Conservation (phyloP, 2,113 vertebrate species). For the Triplophysa siluroides region DNA sequence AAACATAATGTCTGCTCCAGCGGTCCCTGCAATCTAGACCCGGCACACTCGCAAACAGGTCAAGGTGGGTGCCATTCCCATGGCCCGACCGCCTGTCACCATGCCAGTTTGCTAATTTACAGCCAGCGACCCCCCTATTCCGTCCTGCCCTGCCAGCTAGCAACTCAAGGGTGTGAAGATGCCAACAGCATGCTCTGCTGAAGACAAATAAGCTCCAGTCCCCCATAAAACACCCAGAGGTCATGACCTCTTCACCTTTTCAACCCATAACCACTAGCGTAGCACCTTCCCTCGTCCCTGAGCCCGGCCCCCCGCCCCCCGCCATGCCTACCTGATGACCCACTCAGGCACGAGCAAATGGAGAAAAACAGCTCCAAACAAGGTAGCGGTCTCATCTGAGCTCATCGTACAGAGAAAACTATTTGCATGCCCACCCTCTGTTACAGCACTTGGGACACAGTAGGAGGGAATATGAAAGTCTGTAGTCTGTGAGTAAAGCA, state of each 20-base stretch:
- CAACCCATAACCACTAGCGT: constrained; percentile 63
- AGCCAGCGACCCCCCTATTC: constrained; percentile 54
- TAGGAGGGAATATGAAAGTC: constrained; percentile 52
- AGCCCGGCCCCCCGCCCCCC: constrained; percentile 65
- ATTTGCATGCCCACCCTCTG: constrained; percentile 73
- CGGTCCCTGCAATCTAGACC: constrained; percentile 56
- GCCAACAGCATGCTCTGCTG: constrained; percentile 64
- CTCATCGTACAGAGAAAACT: constrained; percentile 68
- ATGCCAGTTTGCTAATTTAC: constrained; percentile 70
- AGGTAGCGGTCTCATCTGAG: constrained; percentile 58
- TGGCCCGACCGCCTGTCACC: constrained; percentile 64
- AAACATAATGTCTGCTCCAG: constrained; percentile 35
- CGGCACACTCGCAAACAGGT: constrained; percentile 61
- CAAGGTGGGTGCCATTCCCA: constrained; percentile 68
- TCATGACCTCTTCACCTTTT: constrained; percentile 76
- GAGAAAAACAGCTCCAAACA: constrained; percentile 33
- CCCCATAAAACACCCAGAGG: constrained; percentile 75
- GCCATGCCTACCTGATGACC: constrained; percentile 69
- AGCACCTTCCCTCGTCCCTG: constrained; percentile 31
- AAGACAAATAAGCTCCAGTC: constrained; percentile 72
- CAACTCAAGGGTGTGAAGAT: constrained; percentile 67
- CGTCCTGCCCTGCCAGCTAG: constrained; percentile 43
- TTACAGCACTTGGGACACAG: constrained; percentile 65
- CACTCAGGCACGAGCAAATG: constrained; percentile 66
- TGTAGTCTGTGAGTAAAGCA: constrained; percentile 42